These are phyloP conservation scores for Cnemophilus loriae DNA, from an alignment of 2,113 vertebrate species.

Conservation along the genomic window DNA sequence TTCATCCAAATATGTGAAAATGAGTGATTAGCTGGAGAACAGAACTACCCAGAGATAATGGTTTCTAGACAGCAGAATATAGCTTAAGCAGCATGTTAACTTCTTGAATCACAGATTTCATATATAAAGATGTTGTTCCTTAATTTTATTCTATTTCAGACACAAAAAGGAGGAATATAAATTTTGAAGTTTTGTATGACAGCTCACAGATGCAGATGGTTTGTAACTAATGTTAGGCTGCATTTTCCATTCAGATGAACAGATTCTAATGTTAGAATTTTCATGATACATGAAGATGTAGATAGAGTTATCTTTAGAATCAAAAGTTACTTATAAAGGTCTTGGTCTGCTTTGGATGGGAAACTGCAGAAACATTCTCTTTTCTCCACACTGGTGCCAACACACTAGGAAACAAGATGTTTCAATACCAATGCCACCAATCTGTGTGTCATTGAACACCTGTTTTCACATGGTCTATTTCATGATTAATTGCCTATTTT, in stretches of 20 bases:
- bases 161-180: not conserved
- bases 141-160: not conserved
- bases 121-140: not conserved
- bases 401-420: conserved; percentile 1
- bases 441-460: not conserved
- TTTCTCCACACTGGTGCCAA: not conserved
- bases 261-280: conserved; percentile 24
- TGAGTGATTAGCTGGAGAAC: not conserved
- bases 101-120: not conserved
- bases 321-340: not conserved
- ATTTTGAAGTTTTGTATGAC: not conserved
- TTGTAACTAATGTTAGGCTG: conserved; percentile 6
- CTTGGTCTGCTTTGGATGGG: not conserved
- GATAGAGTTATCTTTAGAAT: not conserved
- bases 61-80: not conserved
- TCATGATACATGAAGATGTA: not conserved
- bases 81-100: not conserved
- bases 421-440: not conserved
- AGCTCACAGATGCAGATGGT: not conserved
- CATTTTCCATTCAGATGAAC: conserved; percentile 10
- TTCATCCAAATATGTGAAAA: not conserved
- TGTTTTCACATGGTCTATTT: conserved; percentile 15
- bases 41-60: not conserved
- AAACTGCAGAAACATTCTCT: not conserved
- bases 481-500: conserved; percentile 44